phyloP scores from a whole-genome alignment of 2,113 vertebrate genomes.

The Labeo catla region DNA sequence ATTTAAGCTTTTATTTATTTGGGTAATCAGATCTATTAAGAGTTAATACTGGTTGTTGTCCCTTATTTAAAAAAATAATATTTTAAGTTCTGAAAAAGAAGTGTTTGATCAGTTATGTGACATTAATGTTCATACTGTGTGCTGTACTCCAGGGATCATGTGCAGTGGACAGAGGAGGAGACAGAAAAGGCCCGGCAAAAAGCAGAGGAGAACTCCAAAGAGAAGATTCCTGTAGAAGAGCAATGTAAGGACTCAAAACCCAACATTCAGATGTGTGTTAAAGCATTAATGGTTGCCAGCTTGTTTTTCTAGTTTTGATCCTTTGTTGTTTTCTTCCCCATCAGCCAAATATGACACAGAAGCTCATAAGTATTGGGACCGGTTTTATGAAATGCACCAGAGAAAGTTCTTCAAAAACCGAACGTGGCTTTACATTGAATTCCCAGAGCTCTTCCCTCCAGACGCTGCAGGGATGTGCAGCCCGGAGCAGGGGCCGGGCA shows the following conservation, averaged over 20 bases:
- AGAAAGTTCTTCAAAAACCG: constrained; percentile 94
- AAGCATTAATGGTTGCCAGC: not conserved
- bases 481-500: constrained; percentile 6
- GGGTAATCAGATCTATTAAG: not conserved
- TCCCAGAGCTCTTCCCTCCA: constrained; percentile 86
- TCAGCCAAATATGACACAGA: constrained; percentile 86
- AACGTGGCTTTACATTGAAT: constrained; percentile 91
- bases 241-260: constrained; percentile 74
- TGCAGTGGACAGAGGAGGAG: constrained; percentile 89
- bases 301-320: not conserved
- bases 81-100: not conserved
- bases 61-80: no score
- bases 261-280: no score
- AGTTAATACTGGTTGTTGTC: not conserved
- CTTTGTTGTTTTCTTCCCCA: constrained; percentile 53
- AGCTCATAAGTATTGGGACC: constrained; percentile 87
- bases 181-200: constrained; percentile 77
- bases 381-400: constrained; percentile 88
- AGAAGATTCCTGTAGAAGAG: constrained; percentile 75
- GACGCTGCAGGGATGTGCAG: constrained; percentile 7
- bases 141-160: constrained; percentile 84
- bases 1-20: not conserved
- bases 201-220: constrained; percentile 81
- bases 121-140: not conserved
- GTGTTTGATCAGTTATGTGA: not conserved